Evolutionary conservation across 2,888 invertebrate genomes (phyloP).

Genomic region (Antheraea yamamai): DNA sequence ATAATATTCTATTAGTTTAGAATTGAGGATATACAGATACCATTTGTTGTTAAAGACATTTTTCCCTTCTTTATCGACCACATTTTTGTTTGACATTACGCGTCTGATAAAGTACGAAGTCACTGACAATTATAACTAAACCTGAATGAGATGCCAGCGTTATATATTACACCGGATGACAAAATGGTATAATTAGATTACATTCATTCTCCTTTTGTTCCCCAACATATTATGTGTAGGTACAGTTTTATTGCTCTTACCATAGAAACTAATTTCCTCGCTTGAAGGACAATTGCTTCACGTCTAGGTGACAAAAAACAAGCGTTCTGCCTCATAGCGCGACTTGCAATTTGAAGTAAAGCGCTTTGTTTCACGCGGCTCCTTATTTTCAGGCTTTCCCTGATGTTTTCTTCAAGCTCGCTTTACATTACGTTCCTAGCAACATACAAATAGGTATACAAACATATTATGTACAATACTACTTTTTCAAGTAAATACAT

Average conservation of each 20-base stretch:
- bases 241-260: background rate
- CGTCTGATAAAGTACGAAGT: too few species aligned
- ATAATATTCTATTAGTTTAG: too few species aligned
- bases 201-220: background rate
- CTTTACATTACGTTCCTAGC: conserved; percentile 36
- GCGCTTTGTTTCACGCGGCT: conserved; percentile 40
- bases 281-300: conserved; percentile 44
- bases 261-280: conserved; percentile 38
- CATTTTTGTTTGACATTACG: too few species aligned
- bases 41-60: too few species aligned
- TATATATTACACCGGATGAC: too few species aligned
- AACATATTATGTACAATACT: background rate
- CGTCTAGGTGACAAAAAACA: conserved; percentile 47
- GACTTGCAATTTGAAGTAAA: conserved; percentile 44
- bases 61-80: too few species aligned
- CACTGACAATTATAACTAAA: too few species aligned
- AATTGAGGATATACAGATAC: too few species aligned
- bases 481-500: too few species aligned
- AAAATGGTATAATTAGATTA: background rate
- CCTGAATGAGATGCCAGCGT: too few species aligned
- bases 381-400: conserved; percentile 40
- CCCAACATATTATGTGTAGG: background rate
- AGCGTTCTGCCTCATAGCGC: conserved; percentile 45
- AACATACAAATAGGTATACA: conserved; percentile 7
- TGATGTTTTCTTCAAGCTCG: conserved; percentile 32